These are phyloP conservation scores for Hecatera dysodea DNA, from an alignment of 2,888 invertebrate genomes.

Conservation along the genomic window DNA sequence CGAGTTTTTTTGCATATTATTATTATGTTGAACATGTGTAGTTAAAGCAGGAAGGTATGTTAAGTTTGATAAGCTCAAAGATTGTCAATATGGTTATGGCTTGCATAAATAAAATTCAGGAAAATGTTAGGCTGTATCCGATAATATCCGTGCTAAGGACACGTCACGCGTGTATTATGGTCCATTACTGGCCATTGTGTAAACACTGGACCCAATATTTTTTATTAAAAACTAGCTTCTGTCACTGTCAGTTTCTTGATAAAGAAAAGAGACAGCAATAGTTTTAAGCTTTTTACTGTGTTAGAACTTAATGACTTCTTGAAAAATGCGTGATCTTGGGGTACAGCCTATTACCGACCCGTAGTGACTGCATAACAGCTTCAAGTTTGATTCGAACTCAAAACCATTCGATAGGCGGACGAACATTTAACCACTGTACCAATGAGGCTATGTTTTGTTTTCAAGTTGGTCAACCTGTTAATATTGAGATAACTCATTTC, in stretches of 20 bases:
- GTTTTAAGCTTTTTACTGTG: not conserved
- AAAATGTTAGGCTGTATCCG: not conserved
- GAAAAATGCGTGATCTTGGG: not conserved
- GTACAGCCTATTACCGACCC: no score
- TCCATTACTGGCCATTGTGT: slow-evolving; percentile 8
- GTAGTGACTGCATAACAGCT: no score
- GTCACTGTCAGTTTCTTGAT: not conserved
- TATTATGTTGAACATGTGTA: slow-evolving; percentile 48
- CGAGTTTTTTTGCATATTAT: slow-evolving; percentile 54
- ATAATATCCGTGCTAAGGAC: not conserved
- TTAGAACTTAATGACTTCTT: not conserved
- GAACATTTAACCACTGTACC: not conserved
- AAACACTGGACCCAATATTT: not conserved
- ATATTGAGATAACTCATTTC: not conserved
- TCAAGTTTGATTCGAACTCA: not conserved
- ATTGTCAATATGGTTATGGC: slow-evolving; percentile 13
- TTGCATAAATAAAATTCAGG: not conserved
- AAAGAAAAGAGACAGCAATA: not conserved
- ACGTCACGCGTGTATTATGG: not conserved
- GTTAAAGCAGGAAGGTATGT: slow-evolving; percentile 22
- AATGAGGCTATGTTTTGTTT: not conserved
- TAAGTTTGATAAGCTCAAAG: slow-evolving; percentile 36
- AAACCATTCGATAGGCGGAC: not conserved
- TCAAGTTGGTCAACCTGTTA: not conserved
- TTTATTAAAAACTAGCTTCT: not conserved